These are phyloP conservation scores for Leucophenga varia DNA, from an alignment of 1,140 invertebrate species.

Conservation along the genomic window DNA sequence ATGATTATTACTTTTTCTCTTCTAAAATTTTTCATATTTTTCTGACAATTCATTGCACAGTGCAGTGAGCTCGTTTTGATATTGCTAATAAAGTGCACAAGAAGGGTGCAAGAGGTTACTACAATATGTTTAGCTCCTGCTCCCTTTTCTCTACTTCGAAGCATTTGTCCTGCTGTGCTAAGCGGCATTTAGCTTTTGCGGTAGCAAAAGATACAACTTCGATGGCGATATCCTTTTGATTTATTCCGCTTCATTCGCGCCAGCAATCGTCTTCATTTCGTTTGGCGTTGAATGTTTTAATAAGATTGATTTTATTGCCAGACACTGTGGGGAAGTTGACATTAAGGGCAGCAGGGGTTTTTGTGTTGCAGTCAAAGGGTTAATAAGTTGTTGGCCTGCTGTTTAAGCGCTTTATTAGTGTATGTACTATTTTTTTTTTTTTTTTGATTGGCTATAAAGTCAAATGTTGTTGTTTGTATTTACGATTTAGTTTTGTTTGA, in stretches of 20 bases:
- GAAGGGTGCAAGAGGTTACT: neutral
- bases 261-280: too few relatives aligned
- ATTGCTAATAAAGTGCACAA: conserved; percentile 44
- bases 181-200: conserved; percentile 29
- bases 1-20: too few relatives aligned
- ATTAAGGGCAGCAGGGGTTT: too few relatives aligned
- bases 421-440: too few relatives aligned
- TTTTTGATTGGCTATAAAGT: too few relatives aligned
- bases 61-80: too few relatives aligned
- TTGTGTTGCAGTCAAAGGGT: conserved; percentile 37
- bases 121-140: too few relatives aligned
- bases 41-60: too few relatives aligned
- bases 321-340: conserved; percentile 13
- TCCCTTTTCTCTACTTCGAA: too few relatives aligned
- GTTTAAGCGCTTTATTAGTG: conserved; percentile 39
- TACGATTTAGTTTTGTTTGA: too few relatives aligned
- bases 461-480: too few relatives aligned
- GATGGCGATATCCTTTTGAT: conserved; percentile 28
- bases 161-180: conserved; percentile 40
- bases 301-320: conserved; percentile 52
- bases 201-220: neutral
- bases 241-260: conserved; percentile 42
- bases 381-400: conserved; percentile 43
- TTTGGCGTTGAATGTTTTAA: conserved; percentile 51
- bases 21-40: too few relatives aligned